Percentiles rank a stretch among this genome's conserved stretches.
These are phyloP conservation scores for Drosophila yooni DNA, from an alignment of 2,888 invertebrate genomes.

Conservation along the genomic window DNA sequence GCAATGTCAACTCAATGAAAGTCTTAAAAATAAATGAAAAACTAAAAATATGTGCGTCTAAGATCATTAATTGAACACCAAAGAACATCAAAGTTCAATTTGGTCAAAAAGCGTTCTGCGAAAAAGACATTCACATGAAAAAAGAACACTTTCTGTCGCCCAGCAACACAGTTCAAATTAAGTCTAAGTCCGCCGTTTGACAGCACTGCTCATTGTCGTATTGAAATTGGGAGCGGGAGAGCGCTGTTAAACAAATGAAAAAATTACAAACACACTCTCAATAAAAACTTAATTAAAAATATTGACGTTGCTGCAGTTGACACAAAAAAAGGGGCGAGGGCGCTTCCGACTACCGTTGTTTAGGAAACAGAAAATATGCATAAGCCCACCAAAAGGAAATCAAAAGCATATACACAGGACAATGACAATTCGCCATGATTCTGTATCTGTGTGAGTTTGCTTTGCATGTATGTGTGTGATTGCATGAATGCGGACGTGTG, in stretches of 20 bases:
- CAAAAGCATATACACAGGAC: slow-evolving; percentile 36
- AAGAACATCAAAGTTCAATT: slow-evolving; percentile 1
- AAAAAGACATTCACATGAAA: not conserved
- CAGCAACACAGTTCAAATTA: slow-evolving; percentile 46
- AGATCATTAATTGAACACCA: slow-evolving; percentile 7
- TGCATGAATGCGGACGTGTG: not conserved
- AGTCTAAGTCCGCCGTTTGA: slow-evolving; percentile 6
- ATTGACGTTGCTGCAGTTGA: slow-evolving; percentile 37
- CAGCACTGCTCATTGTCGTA: slow-evolving; percentile 9
- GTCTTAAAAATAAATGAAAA: slow-evolving; percentile 32
- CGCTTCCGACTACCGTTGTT: slow-evolving; percentile 10
- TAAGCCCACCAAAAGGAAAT: slow-evolving; percentile 21
- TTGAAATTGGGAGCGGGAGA: slow-evolving; percentile 10
- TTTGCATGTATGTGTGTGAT: not conserved
- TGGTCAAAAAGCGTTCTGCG: not conserved
- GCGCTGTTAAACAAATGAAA: slow-evolving; percentile 19
- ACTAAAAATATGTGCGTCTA: not conserved
- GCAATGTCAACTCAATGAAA: slow-evolving; percentile 47
- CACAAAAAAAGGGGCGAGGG: slow-evolving; percentile 42
- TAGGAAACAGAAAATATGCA: slow-evolving; percentile 20
- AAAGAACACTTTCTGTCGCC: slow-evolving; percentile 24
- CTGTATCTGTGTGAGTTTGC: not conserved
- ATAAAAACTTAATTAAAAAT: slow-evolving; percentile 40
- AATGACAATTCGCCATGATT: slow-evolving; percentile 45
- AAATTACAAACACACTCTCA: slow-evolving; percentile 18